These are phyloP conservation scores for Cichladusa arquata DNA, from an alignment of 2,113 vertebrate species.

Conservation along the genomic window DNA sequence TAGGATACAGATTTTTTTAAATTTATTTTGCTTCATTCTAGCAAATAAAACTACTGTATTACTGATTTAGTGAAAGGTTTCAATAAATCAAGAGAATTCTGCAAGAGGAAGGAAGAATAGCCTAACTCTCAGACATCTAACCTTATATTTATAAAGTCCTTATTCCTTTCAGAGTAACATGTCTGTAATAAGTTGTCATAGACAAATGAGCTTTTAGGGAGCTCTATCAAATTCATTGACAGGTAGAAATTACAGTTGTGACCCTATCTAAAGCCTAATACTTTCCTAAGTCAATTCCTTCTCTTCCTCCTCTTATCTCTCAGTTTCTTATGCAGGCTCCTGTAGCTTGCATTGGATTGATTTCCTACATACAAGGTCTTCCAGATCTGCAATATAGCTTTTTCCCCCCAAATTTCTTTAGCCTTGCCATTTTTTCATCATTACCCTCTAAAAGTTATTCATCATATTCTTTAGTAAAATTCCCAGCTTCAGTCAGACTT, in stretches of 20 bases:
- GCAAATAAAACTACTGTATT: not conserved
- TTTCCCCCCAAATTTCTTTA: not conserved
- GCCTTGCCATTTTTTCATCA: not conserved
- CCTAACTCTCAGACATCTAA: not conserved
- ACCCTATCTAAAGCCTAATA: not conserved
- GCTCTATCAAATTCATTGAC: not conserved
- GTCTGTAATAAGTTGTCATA: not conserved
- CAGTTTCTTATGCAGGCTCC: not conserved
- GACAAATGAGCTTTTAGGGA: not conserved
- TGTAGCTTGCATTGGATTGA: not conserved
- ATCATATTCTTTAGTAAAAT: not conserved
- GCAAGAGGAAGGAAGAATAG: not conserved
- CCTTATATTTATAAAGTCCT: not conserved
- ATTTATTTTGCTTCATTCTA: not conserved
- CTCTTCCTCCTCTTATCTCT: not conserved
- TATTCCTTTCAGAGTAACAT: not conserved
- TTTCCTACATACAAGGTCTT: not conserved
- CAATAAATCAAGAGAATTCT: not conserved
- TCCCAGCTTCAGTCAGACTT: not conserved
- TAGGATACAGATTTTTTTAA: accelerated
- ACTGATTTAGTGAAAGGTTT: not conserved
- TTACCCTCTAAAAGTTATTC: not conserved
- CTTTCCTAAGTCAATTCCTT: not conserved
- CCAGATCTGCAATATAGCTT: not conserved
- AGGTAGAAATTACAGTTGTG: not conserved